phyloP scores from a whole-genome alignment of 1,140 invertebrate species.

The Notospermus geniculatus region DNA sequence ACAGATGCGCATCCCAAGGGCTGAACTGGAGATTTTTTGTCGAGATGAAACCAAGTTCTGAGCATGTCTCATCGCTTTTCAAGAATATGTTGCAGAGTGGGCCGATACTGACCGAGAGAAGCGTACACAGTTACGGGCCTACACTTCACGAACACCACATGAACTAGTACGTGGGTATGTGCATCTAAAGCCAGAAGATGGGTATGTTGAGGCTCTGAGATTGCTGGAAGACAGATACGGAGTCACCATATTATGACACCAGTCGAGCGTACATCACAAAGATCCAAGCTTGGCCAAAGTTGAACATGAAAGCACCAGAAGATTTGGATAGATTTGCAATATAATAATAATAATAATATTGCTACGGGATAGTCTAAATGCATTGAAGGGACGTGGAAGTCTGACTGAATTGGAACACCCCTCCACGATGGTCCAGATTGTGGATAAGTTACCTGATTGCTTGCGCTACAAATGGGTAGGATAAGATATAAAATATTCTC shows the following conservation, averaged over 20 bases:
- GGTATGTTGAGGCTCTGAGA: background rate
- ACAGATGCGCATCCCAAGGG: constrained; percentile 6
- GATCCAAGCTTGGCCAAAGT: constrained; percentile 1
- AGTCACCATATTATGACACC: background rate
- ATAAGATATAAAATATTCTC: background rate
- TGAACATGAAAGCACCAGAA: background rate
- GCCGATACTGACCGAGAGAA: constrained; percentile 7
- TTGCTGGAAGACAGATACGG: background rate
- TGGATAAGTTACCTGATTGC: constrained; percentile 8
- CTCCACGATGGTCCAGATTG: background rate
- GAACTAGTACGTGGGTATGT: constrained; percentile 5
- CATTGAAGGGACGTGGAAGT: background rate
- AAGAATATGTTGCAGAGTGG: constrained; percentile 10
- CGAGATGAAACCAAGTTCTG: constrained; percentile 5
- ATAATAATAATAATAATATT: too few relatives aligned
- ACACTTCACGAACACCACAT: background rate
- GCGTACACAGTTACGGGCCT: background rate
- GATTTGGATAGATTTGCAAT: constrained; percentile 1
- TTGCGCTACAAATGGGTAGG: background rate
- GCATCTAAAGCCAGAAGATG: background rate
- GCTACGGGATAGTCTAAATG: constrained; percentile 8
- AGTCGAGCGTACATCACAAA: constrained; percentile 8
- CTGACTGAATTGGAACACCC: constrained; percentile 6
- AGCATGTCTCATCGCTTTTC: background rate
- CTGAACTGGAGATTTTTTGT: constrained; percentile 5